Evolutionary conservation across 2,888 invertebrate species (phyloP), one percentile per base, ranked within the genome.

Genomic region (Pyrrhia umbra): DNA sequence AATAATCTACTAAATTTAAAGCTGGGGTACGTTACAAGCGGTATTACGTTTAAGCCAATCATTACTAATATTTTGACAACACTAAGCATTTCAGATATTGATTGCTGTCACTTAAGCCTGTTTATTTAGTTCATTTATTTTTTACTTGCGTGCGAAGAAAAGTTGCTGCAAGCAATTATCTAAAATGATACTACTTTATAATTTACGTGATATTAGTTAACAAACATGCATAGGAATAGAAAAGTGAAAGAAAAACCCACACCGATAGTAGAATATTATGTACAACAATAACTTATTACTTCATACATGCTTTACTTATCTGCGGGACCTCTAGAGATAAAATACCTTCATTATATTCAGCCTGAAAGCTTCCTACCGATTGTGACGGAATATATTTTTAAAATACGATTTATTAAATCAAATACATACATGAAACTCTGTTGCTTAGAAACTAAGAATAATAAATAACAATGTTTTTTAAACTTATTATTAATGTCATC

Each of bases 351-450:
- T 40, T 56, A 42, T 57, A 6, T 69, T 81, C 79, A 82, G 90
- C 90, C 87, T 93, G 94, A 95, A 95, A 94, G 94, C 94, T 93
- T 92, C 91, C 85, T 89, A 90, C 70, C 89, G 94, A 94, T 94
- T 94, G 94, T 94, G 94, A 94, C 86, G 75, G 72, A 49, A 68
- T 50, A 54, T 6, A 71, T 74, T 79, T 85, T 68, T 58, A 76
- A 83, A 85, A 88, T 85, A 84, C 75, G 64, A 84, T 93, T 92
- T 93, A 92, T 93, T 92, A 79, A 81, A 72, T 79, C 67, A 81
- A 84, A 81, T 80, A 83, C 67, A 80, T 85, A 91, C 85, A 87
- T 79, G 80, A 78, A 79, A 67, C 51, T n/a, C n/a, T 69, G 56
- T 64, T 66, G 66, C 79, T 80, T 81, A 81, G 40, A 62, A 75